Percentiles rank a stretch among this genome's conserved stretches.
Conservation (phyloP, 2,888 invertebrate species). For the Cephus rjabovi region DNA sequence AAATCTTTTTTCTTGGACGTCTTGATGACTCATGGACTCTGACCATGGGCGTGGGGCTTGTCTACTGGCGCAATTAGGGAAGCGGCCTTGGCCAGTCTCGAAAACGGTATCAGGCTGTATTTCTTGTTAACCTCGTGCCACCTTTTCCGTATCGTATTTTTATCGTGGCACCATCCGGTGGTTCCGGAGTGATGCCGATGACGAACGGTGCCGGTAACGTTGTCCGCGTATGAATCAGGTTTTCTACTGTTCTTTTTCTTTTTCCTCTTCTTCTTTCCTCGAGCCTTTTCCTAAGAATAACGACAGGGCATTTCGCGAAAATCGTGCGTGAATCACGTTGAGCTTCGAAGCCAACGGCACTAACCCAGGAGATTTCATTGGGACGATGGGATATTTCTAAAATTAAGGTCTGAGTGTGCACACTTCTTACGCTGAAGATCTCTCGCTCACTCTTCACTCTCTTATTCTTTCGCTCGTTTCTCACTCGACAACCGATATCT, state of each 20-base stretch:
- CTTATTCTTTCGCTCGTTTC: background rate
- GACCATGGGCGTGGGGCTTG: no score
- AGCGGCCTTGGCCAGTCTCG: no score
- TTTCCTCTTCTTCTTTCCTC: no score
- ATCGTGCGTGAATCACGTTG: constrained; percentile 28
- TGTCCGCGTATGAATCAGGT: background rate
- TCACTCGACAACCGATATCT: background rate
- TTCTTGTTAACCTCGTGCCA: no score
- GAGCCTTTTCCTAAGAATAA: constrained; percentile 37
- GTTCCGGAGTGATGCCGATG: background rate
- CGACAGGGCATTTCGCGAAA: constrained; percentile 30
- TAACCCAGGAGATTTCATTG: background rate
- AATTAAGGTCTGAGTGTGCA: background rate
- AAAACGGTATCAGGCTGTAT: no score
- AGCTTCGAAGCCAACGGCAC: constrained; percentile 21
- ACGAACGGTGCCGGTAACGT: no score
- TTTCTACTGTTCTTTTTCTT: background rate
- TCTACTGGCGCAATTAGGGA: no score
- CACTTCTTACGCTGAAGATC: background rate
- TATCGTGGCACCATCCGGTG: background rate
- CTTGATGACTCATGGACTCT: no score
- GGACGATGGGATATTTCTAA: constrained; percentile 5
- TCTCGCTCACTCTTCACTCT: background rate
- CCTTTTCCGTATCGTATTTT: background rate
- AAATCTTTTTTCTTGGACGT: no score